A percentile compares a stretch with the other conserved stretches of the same genome.
These are phyloP conservation scores for Mylabris sibirica DNA, from an alignment of 2,888 invertebrate genomes.

Conservation along the genomic window DNA sequence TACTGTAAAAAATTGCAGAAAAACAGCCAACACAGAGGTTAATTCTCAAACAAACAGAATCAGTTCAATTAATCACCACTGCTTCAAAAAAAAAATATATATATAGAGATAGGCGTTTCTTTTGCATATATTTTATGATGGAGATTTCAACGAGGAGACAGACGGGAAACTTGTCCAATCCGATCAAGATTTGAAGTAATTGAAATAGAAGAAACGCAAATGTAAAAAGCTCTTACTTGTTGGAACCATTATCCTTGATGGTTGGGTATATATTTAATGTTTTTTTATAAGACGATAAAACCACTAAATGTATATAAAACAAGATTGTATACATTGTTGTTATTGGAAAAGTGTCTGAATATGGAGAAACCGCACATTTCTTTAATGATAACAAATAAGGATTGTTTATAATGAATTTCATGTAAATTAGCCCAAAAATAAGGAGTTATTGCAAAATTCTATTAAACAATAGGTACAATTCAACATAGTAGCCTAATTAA, in stretches of 20 bases:
- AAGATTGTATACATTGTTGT: neutral
- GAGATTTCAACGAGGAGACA: neutral
- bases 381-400: neutral
- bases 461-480: no score
- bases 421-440: neutral
- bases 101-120: neutral
- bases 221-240: slow-evolving; percentile 3
- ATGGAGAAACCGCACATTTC: neutral
- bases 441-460: no score
- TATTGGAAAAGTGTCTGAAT: neutral
- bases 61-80: neutral
- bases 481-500: neutral
- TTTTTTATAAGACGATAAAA: neutral
- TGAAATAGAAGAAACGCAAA: neutral
- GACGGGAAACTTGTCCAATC: neutral
- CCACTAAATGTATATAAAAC: neutral
- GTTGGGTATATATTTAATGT: neutral
- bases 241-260: slow-evolving; percentile 6
- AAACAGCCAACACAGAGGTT: neutral
- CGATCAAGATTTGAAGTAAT: neutral
- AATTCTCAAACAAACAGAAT: neutral
- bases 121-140: neutral
- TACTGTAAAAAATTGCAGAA: neutral
- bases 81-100: no score
- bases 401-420: neutral